A percentile compares a stretch with the other conserved stretches of the same genome.
phyloP scores from a whole-genome alignment of 2,888 invertebrate species.

The Ectobius pallidus region DNA sequence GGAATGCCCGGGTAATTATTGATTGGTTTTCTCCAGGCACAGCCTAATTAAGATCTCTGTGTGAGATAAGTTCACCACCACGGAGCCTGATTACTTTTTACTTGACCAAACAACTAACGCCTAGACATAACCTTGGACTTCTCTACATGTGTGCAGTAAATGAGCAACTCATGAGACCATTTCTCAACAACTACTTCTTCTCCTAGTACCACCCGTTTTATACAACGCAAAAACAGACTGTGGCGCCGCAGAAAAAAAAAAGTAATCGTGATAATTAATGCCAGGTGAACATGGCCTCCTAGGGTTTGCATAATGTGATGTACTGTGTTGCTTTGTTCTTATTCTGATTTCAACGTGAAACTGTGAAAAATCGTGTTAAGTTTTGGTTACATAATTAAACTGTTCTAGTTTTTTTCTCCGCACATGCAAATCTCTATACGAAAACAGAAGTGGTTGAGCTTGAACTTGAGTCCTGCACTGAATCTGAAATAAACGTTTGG shows the following conservation, averaged over 20 bases:
- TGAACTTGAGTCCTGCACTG: too few relatives aligned
- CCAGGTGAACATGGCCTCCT: neutral
- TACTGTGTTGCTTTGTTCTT: too few relatives aligned
- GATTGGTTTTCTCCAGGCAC: neutral
- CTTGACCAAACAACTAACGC: neutral
- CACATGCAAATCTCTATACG: too few relatives aligned
- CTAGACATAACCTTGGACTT: neutral
- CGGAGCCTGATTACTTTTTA: neutral
- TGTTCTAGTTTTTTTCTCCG: too few relatives aligned
- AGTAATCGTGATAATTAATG: neutral
- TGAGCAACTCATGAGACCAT: too few relatives aligned
- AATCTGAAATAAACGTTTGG: too few relatives aligned
- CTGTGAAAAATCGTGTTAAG: too few relatives aligned
- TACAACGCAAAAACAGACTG: too few relatives aligned
- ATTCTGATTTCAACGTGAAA: neutral
- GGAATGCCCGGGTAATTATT: slow-evolving; percentile 6
- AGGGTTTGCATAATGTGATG: neutral
- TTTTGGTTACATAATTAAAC: too few relatives aligned
- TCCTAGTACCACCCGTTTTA: neutral
- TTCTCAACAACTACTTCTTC: neutral
- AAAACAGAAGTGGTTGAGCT: too few relatives aligned
- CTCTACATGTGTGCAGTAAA: neutral
- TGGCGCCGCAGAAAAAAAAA: neutral
- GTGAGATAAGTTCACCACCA: neutral
- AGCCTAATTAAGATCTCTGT: neutral